phyloP scores from a whole-genome alignment of 2,797 vertebrate genomes.

The Rhadinocentrus ornatus region DNA sequence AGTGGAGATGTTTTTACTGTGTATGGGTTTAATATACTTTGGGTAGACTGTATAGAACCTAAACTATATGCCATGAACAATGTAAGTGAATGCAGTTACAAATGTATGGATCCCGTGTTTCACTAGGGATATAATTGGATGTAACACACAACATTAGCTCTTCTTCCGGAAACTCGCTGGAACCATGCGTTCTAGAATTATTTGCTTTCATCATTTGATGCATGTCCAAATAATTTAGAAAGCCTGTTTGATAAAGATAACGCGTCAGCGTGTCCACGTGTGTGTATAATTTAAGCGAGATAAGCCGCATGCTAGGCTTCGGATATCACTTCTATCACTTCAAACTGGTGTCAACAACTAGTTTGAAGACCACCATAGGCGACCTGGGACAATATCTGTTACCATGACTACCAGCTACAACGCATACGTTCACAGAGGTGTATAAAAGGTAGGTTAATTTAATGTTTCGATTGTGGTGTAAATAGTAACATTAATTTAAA shows the following conservation, averaged over 20 bases:
- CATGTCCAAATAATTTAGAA: background rate
- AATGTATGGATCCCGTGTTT: slow-evolving; percentile 41
- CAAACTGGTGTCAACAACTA: background rate
- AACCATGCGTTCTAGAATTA: background rate
- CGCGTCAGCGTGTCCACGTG: background rate
- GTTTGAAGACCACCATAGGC: background rate
- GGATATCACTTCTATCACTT: background rate
- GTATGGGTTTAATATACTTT: too few species aligned
- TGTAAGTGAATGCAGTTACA: background rate
- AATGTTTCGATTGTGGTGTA: background rate
- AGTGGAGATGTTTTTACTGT: too few species aligned
- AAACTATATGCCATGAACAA: background rate
- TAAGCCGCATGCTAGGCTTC: background rate
- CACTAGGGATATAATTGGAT: slow-evolving; percentile 39
- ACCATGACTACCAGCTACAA: background rate
- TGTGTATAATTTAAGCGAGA: background rate
- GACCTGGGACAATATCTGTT: background rate
- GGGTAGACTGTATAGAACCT: too few species aligned
- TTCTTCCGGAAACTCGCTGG: background rate
- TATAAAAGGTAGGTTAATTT: background rate
- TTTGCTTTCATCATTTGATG: background rate
- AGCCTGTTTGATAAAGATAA: slow-evolving; percentile 19
- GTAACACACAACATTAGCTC: slow-evolving; percentile 57
- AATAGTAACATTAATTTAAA: too few species aligned
- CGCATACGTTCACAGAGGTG: background rate